A percentile compares a stretch with the other conserved stretches of the same genome.
Evolutionary conservation across 2,888 invertebrate genomes (phyloP).

Genomic region (Melanophora roralis): DNA sequence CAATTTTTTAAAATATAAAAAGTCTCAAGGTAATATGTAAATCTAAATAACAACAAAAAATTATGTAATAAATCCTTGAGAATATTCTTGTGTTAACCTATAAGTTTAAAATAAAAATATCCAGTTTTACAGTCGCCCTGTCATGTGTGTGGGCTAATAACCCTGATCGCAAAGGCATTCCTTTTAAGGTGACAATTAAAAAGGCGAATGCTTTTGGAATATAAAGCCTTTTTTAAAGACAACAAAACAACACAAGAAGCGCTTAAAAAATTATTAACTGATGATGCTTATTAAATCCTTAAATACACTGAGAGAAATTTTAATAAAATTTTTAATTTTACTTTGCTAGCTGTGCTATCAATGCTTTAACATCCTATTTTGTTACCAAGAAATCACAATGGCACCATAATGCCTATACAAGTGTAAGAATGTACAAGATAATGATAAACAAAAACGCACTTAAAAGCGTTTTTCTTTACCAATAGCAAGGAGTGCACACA

Average conservation of each 20-base stretch:
- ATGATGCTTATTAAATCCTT: not conserved
- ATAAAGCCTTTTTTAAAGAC: not conserved
- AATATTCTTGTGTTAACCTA: not conserved
- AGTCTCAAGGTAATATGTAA: conserved; percentile 9
- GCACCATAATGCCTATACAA: no score
- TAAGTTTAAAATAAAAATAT: not conserved
- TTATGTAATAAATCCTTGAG: conserved; percentile 27
- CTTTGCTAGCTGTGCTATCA: no score
- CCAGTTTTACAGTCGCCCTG: conserved; percentile 13
- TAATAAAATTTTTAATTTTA: no score
- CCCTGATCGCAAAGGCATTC: not conserved
- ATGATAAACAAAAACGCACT: no score
- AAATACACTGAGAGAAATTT: conserved; percentile 33
- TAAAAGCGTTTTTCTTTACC: no score
- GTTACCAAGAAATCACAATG: no score
- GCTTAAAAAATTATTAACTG: not conserved
- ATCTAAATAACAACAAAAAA: no score
- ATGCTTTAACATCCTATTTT: no score
- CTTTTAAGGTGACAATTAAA: not conserved
- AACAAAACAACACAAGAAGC: not conserved
- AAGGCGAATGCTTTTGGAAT: not conserved
- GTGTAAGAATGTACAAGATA: no score
- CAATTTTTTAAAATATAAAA: not conserved
- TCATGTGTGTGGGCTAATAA: conserved; percentile 13
- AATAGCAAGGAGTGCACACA: no score